These are phyloP conservation scores for Turritopsis rubra DNA, from an alignment of 30 jellyfish, hydroid and myxozoan species.

Conservation along the genomic window DNA sequence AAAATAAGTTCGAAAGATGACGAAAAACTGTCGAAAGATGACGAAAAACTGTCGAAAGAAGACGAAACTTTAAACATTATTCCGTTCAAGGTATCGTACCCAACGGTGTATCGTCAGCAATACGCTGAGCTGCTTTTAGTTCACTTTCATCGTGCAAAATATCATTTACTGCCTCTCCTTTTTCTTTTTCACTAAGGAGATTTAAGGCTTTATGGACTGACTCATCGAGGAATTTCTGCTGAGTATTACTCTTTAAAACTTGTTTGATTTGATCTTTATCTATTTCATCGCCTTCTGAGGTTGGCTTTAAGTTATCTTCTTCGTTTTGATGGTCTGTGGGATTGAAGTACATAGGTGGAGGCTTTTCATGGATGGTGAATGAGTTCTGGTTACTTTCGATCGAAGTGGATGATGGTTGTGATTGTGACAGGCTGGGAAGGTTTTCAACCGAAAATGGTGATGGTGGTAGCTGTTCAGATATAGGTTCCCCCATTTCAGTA, in stretches of 20 bases:
- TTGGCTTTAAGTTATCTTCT: background rate
- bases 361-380: background rate
- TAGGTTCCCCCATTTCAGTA: background rate
- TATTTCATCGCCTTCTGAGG: background rate
- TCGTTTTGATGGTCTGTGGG: background rate
- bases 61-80: background rate
- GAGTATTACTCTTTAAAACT: background rate
- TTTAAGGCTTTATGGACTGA: conserved; percentile 16
- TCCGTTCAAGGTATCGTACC: background rate
- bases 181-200: conserved; percentile 23
- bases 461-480: background rate
- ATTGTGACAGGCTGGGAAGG: background rate
- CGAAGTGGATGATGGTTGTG: background rate
- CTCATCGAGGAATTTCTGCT: background rate
- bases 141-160: conserved; percentile 18
- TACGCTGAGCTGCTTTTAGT: conserved; percentile 21
- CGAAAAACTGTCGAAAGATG: background rate
- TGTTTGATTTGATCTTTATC: background rate
- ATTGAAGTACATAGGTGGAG: conserved; percentile 1
- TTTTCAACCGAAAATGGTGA: background rate
- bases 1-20: background rate
- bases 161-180: conserved; percentile 21
- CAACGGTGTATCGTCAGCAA: conserved; percentile 28
- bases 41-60: background rate
- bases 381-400: background rate